Conservation (phyloP, 92 coral and sea anemone genomes). For the Galaxea fascicularis region DNA sequence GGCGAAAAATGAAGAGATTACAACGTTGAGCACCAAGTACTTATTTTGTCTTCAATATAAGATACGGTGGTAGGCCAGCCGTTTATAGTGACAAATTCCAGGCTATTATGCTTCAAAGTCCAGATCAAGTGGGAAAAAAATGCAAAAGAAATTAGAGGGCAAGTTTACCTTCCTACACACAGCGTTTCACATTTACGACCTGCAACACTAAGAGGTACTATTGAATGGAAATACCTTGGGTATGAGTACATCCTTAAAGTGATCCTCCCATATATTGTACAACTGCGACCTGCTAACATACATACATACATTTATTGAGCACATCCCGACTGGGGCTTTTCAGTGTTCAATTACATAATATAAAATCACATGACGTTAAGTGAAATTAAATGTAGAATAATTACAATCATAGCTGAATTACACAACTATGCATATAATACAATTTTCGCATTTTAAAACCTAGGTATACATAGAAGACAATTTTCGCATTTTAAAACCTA, state of each 20-base stretch:
- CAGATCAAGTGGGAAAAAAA: not conserved
- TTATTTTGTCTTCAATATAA: not conserved
- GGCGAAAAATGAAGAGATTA: not conserved
- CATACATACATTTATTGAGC: too few relatives aligned
- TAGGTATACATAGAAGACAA: too few relatives aligned
- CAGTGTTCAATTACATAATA: too few relatives aligned
- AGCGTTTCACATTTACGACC: not conserved
- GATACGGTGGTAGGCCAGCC: not conserved
- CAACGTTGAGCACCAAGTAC: not conserved
- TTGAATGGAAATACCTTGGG: conserved; percentile 26
- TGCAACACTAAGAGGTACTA: not conserved
- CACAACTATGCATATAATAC: too few relatives aligned
- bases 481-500: too few relatives aligned
- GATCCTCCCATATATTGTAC: conserved; percentile 35
- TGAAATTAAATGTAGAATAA: too few relatives aligned
- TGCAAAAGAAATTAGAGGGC: not conserved
- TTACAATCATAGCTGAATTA: too few relatives aligned
- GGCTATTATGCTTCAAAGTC: too few relatives aligned
- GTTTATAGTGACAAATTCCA: not conserved
- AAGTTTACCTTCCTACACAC: not conserved
- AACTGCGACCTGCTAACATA: conserved; percentile 48
- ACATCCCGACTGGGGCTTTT: too few relatives aligned
- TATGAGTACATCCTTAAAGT: conserved; percentile 32
- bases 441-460: too few relatives aligned
- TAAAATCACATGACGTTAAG: too few relatives aligned